These are phyloP conservation scores for Xiphorhynchus elegans DNA, from an alignment of 2,113 vertebrate genomes.

Conservation along the genomic window DNA sequence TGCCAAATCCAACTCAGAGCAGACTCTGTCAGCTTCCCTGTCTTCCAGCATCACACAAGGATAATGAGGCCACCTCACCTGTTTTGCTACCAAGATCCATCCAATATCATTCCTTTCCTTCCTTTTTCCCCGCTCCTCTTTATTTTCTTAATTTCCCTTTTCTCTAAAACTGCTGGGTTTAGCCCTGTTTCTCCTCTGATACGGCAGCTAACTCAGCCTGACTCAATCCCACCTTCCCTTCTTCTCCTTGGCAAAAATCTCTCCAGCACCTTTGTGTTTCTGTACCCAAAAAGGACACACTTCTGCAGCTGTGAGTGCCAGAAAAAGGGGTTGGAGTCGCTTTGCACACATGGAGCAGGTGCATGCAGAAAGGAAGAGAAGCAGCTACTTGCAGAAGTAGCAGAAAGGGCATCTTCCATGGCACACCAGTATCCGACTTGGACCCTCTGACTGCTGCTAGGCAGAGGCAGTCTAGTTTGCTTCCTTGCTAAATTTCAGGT, in stretches of 20 bases:
- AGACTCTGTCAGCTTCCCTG: background rate
- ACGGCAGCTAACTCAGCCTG: background rate
- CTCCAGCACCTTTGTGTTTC: background rate
- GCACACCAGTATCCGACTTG: background rate
- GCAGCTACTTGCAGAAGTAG: background rate
- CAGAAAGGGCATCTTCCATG: background rate
- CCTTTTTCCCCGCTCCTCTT: rapidly evolving
- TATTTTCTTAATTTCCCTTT: background rate
- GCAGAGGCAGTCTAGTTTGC: background rate
- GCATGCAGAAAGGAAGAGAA: background rate
- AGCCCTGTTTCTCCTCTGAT: background rate
- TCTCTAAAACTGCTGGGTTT: background rate
- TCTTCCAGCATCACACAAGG: background rate
- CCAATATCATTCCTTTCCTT: background rate
- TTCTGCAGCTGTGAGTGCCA: background rate
- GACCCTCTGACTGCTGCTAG: background rate
- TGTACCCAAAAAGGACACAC: rapidly evolving
- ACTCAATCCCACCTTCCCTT: background rate
- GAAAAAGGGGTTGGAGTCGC: background rate
- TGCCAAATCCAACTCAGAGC: background rate
- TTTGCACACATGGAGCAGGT: background rate
- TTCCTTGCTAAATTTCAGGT: background rate
- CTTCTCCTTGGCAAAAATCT: background rate
- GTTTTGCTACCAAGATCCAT: background rate
- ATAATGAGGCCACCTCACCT: background rate